Evolutionary conservation across 64 coral and sea anemone genomes (phyloP).

Genomic region (Astreopora myriophthalma): DNA sequence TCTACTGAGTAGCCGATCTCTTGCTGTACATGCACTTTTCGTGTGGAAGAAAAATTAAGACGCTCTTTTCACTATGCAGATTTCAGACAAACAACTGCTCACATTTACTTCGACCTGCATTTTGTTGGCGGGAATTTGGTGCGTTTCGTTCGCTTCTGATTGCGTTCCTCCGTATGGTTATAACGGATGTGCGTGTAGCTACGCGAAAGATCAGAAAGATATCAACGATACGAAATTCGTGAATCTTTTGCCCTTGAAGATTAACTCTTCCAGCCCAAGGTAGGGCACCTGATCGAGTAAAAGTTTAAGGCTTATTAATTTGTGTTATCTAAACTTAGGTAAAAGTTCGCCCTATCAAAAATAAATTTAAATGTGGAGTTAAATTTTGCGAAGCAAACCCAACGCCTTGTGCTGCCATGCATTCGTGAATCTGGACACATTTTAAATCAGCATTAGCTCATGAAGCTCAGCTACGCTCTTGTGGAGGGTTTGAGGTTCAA

Average conservation of each 20-base stretch:
- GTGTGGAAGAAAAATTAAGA: not conserved
- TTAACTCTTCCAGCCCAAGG: conserved; percentile 34
- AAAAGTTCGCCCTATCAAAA: too few species aligned
- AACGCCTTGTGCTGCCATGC: too few species aligned
- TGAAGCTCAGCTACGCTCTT: too few species aligned
- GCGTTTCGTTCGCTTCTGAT: not conserved
- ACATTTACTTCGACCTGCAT: not conserved
- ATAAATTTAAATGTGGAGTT: too few species aligned
- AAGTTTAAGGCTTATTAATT: not conserved
- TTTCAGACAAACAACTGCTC: not conserved
- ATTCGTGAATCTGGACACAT: too few species aligned
- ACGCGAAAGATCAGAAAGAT: not conserved
- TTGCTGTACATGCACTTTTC: not conserved
- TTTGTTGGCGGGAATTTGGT: not conserved
- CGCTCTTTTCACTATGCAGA: not conserved
- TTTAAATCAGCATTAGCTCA: too few species aligned
- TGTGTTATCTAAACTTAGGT: not conserved
- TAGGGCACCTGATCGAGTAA: not conserved
- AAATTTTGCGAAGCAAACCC: too few species aligned
- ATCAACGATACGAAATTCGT: not conserved
- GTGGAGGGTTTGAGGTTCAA: too few species aligned
- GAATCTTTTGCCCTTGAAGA: conserved; percentile 44
- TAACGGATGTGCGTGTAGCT: conserved; percentile 36
- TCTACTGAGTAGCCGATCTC: not conserved
- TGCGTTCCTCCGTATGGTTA: not conserved